Base-by-base conservation (phyloP, 2,888 invertebrate genomes). In the Ischnus inquisitorius region DNA sequence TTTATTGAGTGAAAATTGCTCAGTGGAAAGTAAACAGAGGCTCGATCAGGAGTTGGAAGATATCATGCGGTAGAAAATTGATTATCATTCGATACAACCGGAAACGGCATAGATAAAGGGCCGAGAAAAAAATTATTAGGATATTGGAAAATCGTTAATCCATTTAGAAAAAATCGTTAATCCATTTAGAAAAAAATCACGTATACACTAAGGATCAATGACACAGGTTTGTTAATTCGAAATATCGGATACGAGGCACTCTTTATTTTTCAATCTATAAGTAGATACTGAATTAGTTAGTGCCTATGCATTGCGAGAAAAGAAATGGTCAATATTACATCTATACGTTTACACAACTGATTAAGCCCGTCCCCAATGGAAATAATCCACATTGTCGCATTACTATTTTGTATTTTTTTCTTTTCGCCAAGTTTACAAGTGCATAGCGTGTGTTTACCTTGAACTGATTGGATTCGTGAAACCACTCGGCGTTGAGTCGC, bases 391-490 rank as follows among this genome's bases (percentile, higher is more conserved):
- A 72, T 72, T 41, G 22, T 8, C 28, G 22, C 19, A 19, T 46
- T 51, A 69, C 54, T 28, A 43, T 69, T n/a, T n/a, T 14, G 28
- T 68, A 34, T 48, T 14, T 25, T 69, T 16, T 19, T 1, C 39
- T 54, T 69, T 69, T 34, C 16, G 10, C 14, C 54, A 69, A 69
- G 39, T 69, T 19, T 69, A 39, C 69, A 54, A 28, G 68, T 48
- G 68, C 46, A 48, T 69, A 54, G 34, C 46, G 39, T 68, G 57
- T 68, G 51, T 69, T 78, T 78, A 78, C 77, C 77, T 34, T 78
- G 77, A 19, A 68, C 43, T 5, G 51, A 67, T 6, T 54, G 54
- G 43, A 60, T 28, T 69, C 60, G 34, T 16, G 25, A 48, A 72
- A 28, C 43, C 34, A 48, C 79, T 78, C 34, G 60, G 48, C 28